Evolutionary conservation across 2,797 vertebrate genomes (phyloP).

Genomic region (Iguana delicatissima): DNA sequence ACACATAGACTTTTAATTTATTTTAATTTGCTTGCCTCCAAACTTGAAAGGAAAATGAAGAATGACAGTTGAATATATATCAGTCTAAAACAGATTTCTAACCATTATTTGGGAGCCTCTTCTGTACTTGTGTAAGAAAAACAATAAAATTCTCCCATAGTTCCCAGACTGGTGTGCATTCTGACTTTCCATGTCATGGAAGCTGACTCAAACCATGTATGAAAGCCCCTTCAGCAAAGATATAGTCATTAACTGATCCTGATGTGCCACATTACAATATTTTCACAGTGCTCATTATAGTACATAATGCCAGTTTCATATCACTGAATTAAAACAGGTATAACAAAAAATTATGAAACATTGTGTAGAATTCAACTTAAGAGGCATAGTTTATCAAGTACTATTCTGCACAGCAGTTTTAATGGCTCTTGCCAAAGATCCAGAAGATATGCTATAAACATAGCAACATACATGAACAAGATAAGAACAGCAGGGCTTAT

Average conservation of each 20-base stretch:
- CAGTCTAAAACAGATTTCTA: not conserved
- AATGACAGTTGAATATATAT: not conserved
- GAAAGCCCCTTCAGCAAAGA: not conserved
- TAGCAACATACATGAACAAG: conserved; percentile 13
- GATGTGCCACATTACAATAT: not conserved
- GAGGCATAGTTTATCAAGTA: not conserved
- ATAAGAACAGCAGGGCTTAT: conserved; percentile 11
- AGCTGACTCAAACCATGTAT: not conserved
- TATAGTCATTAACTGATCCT: not conserved
- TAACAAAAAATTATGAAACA: not conserved
- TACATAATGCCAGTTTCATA: conserved; percentile 4
- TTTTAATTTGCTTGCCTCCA: not conserved
- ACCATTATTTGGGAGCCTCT: not conserved
- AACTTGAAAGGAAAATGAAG: not conserved
- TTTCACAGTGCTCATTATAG: not conserved
- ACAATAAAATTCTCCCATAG: not conserved
- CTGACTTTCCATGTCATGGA: not conserved
- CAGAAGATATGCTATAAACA: conserved; percentile 12
- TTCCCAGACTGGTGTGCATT: not conserved
- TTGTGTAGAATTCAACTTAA: not conserved
- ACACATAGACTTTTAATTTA: not conserved
- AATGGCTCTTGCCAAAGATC: not conserved
- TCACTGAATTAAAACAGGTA: not conserved
- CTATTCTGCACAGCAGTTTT: conserved; percentile 5
- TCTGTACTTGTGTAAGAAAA: not conserved